phyloP scores from a whole-genome alignment of 2,113 vertebrate genomes.

The Pelecanus crispus region DNA sequence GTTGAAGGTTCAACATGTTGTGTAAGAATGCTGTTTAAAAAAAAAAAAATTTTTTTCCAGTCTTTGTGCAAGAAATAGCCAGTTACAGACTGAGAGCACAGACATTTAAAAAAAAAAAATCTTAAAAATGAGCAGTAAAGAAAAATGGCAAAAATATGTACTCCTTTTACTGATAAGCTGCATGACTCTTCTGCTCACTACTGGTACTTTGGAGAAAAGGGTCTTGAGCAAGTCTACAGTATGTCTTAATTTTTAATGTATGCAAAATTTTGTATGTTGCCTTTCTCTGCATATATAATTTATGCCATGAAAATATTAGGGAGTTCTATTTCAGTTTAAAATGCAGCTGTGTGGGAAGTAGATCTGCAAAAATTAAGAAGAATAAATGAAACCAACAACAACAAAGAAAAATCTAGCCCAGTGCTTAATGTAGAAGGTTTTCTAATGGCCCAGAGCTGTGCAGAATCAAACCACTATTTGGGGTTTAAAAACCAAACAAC shows the following conservation, averaged over 20 bases:
- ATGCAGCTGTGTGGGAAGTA: conserved; percentile 9
- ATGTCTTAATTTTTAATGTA: conserved; percentile 18
- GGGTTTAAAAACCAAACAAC: neutral
- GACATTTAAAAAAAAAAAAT: neutral
- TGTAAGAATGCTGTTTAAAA: conserved; percentile 13
- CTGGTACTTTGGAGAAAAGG: neutral
- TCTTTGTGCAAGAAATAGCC: neutral
- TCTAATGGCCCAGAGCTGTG: conserved; percentile 1
- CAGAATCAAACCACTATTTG: neutral
- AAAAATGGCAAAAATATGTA: conserved; percentile 23
- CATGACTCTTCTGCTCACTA: conserved; percentile 36
- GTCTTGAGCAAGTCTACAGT: conserved; percentile 10
- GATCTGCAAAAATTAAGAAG: neutral
- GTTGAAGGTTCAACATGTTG: neutral
- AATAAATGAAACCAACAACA: neutral
- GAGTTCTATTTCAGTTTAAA: conserved; percentile 29
- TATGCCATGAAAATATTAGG: conserved; percentile 36
- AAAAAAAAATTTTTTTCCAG: neutral
- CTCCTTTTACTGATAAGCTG: conserved; percentile 22
- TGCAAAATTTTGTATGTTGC: neutral
- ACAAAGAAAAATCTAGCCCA: neutral
- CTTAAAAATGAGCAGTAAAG: conserved; percentile 35
- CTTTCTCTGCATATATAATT: conserved; percentile 22
- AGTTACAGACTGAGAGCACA: conserved; percentile 24
- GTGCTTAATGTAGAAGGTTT: conserved; percentile 2